Evolutionary conservation across 2,113 vertebrate species (phyloP).

Genomic region (Brachypteracias leptosomus): DNA sequence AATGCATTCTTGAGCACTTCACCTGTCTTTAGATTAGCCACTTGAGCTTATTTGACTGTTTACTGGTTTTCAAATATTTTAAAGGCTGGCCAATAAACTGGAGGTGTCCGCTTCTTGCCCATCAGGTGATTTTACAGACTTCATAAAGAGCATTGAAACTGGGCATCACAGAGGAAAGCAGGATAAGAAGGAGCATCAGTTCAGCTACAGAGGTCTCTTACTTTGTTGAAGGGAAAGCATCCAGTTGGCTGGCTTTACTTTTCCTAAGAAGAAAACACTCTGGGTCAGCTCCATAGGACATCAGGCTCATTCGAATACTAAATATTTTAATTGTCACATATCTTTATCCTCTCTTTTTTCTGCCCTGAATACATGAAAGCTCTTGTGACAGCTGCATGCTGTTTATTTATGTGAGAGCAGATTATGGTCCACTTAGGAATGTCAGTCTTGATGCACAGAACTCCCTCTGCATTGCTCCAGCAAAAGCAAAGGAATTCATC

Average conservation of each 20-base stretch:
- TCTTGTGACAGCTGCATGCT: background rate
- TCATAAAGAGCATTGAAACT: background rate
- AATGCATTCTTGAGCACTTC: background rate
- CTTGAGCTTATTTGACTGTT: background rate
- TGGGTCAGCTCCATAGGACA: background rate
- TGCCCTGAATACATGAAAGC: background rate
- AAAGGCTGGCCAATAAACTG: background rate
- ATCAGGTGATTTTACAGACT: background rate
- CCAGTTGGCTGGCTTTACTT: background rate
- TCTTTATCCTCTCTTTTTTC: background rate
- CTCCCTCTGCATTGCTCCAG: background rate
- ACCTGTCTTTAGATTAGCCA: background rate
- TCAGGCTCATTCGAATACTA: constrained; percentile 18
- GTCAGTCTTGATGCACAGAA: background rate
- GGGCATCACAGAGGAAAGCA: background rate
- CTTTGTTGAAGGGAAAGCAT: background rate
- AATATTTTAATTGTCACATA: constrained; percentile 33
- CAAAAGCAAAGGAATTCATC: background rate
- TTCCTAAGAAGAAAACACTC: background rate
- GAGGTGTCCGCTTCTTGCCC: background rate
- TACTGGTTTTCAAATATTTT: background rate
- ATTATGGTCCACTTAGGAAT: background rate
- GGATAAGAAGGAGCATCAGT: background rate
- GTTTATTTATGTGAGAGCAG: constrained; percentile 1
- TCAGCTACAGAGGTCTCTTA: background rate